Conservation (phyloP, 2,797 vertebrate species). For the Serranus cabrilla region DNA sequence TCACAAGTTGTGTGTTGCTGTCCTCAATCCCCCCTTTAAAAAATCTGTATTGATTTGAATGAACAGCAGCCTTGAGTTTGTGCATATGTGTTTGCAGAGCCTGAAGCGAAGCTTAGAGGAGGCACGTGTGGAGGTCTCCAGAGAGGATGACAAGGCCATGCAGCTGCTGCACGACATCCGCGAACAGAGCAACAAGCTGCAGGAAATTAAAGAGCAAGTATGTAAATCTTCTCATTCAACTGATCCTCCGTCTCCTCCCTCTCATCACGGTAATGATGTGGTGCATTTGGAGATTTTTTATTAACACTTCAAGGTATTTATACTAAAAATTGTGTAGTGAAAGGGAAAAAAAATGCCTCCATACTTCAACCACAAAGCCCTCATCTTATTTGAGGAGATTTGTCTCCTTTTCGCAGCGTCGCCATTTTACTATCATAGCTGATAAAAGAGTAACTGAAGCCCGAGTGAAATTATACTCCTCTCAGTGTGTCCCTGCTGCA, state of each 20-base stretch:
- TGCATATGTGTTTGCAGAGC: conserved; percentile 87
- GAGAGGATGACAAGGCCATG: conserved; percentile 98
- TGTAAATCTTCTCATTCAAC: conserved; percentile 46
- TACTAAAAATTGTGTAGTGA: conserved; percentile 10
- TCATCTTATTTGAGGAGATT: conserved; percentile 1
- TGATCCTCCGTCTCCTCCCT: conserved; percentile 19
- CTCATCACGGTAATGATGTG: conserved; percentile 47
- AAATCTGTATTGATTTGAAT: conserved; percentile 8
- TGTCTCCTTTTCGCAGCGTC: neutral
- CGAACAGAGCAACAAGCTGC: conserved; percentile 98
- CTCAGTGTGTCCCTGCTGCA: conserved; percentile 40
- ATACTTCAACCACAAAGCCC: neutral
- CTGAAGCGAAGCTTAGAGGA: conserved; percentile 99
- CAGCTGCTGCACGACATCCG: conserved; percentile 99
- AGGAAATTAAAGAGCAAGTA: conserved; percentile 99
- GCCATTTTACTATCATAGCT: conserved; percentile 8
- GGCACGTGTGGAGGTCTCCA: conserved; percentile 98
- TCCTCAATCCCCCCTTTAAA: neutral
- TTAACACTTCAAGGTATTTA: conserved; percentile 45
- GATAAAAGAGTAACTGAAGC: conserved; percentile 18
- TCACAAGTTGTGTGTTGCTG: neutral
- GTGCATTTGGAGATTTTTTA: conserved; percentile 28
- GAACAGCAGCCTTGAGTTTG: conserved; percentile 33
- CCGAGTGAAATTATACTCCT: conserved; percentile 33
- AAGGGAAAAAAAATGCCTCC: neutral